A percentile compares a stretch with the other conserved stretches of the same genome.
Evolutionary conservation across 1,140 invertebrate genomes (phyloP).

Genomic region (Dolichoris vasculosae): DNA sequence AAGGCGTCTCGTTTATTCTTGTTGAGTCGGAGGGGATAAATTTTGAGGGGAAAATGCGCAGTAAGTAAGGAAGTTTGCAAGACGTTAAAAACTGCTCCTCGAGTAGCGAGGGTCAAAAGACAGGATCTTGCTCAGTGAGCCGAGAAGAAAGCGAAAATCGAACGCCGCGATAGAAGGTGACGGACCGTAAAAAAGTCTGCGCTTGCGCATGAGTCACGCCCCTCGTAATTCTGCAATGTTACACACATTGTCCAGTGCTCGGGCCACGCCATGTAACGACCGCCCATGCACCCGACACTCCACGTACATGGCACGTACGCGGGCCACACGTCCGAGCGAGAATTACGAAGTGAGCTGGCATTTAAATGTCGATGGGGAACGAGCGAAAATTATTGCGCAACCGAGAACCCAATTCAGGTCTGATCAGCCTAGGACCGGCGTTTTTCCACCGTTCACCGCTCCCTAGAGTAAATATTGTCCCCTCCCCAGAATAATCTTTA

Average conservation of each 20-base stretch:
- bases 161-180: background rate
- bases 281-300: slow-evolving; percentile 1
- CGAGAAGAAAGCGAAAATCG: slow-evolving; percentile 32
- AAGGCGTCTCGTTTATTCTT: background rate
- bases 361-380: slow-evolving; percentile 36
- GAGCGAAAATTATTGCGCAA: slow-evolving; percentile 38
- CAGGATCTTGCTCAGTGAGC: background rate
- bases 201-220: slow-evolving; percentile 34
- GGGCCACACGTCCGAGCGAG: background rate
- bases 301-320: background rate
- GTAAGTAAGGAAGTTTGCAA: background rate
- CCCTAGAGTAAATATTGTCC: no score
- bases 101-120: background rate
- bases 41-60: no score
- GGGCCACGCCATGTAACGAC: background rate
- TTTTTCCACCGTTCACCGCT: background rate
- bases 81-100: background rate
- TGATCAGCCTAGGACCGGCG: no score
- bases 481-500: no score
- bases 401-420: background rate
- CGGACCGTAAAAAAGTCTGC: slow-evolving; percentile 20
- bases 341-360: background rate
- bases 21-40: no score
- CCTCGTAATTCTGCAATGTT: background rate
- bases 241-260: slow-evolving; percentile 29